Percentiles rank a stretch among this genome's conserved stretches.
These are phyloP conservation scores for Anas georgica DNA, from an alignment of 2,797 vertebrate species.

Conservation along the genomic window DNA sequence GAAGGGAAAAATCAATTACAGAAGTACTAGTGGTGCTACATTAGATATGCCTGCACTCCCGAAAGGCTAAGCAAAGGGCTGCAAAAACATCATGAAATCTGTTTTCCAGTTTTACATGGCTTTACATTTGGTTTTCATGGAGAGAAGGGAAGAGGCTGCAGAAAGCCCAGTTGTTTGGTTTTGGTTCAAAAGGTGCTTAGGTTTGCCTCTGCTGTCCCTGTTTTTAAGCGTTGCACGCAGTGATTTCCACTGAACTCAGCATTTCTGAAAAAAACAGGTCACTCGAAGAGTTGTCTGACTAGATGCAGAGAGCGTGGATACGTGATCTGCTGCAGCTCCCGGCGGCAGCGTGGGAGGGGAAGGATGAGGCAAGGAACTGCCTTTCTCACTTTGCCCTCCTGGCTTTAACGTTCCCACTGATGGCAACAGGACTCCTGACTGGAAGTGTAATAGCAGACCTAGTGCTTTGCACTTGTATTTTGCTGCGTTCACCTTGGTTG, in stretches of 20 bases:
- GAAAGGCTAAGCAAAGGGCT: neutral
- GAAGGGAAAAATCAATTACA: neutral
- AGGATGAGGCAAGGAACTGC: neutral
- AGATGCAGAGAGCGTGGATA: neutral
- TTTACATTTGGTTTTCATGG: neutral
- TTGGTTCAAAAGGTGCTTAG: neutral
- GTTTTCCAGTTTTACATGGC: neutral
- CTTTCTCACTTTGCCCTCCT: rapidly evolving
- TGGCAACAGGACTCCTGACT: neutral
- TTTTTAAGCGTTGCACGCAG: neutral
- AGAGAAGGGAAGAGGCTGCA: neutral
- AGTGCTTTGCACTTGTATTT: rapidly evolving
- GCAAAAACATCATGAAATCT: neutral
- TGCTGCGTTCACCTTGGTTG: neutral
- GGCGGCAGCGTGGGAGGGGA: rapidly evolving
- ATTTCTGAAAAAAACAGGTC: neutral
- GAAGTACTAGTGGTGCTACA: neutral
- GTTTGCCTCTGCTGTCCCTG: neutral
- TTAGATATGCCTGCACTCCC: neutral
- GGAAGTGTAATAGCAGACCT: neutral
- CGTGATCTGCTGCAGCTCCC: neutral
- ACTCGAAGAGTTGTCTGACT: neutral
- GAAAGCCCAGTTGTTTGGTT: neutral
- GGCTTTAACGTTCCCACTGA: rapidly evolving
- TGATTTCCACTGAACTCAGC: neutral